These are phyloP conservation scores for Tinea trinotella DNA, from an alignment of 2,888 invertebrate species.

Conservation along the genomic window DNA sequence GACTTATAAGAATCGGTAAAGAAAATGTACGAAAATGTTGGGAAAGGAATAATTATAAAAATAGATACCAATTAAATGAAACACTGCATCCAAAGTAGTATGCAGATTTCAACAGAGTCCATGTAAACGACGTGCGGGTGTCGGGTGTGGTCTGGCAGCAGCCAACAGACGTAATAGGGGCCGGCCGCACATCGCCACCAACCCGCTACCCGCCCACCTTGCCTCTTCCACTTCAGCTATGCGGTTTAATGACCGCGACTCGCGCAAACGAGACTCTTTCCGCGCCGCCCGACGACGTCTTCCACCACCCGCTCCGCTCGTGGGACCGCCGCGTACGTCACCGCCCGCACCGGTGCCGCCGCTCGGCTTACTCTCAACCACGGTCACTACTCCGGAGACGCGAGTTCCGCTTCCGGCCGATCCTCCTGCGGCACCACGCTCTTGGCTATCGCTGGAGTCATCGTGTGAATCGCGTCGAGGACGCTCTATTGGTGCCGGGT, in stretches of 20 bases:
- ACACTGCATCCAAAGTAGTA: conserved; percentile 25
- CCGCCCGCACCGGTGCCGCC: conserved; percentile 51
- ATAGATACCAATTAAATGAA: conserved; percentile 8
- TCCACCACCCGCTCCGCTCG: too few species aligned
- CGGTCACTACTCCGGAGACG: conserved; percentile 36
- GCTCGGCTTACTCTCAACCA: conserved; percentile 27
- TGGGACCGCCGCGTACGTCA: conserved; percentile 26
- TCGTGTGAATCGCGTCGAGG: conserved; percentile 85
- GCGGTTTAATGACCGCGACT: conserved; percentile 87
- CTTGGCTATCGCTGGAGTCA: conserved; percentile 89
- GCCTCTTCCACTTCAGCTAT: conserved; percentile 88
- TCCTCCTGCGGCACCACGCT: conserved; percentile 72
- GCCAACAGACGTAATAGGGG: conserved; percentile 58
- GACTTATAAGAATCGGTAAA: too few species aligned
- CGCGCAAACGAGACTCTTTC: conserved; percentile 74
- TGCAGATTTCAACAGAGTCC: conserved; percentile 57
- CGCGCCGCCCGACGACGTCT: conserved; percentile 53
- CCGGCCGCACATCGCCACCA: conserved; percentile 60
- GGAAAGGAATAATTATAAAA: too few species aligned
- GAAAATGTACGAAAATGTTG: too few species aligned
- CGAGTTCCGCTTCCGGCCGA: conserved; percentile 29
- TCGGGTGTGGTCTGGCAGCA: conserved; percentile 57
- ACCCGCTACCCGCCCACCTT: conserved; percentile 47
- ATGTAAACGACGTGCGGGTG: conserved; percentile 51
- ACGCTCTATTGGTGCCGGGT: conserved; percentile 72